Evolutionary conservation across 1,140 invertebrate species (phyloP).

Genomic region (Dendrolimus punctatus): DNA sequence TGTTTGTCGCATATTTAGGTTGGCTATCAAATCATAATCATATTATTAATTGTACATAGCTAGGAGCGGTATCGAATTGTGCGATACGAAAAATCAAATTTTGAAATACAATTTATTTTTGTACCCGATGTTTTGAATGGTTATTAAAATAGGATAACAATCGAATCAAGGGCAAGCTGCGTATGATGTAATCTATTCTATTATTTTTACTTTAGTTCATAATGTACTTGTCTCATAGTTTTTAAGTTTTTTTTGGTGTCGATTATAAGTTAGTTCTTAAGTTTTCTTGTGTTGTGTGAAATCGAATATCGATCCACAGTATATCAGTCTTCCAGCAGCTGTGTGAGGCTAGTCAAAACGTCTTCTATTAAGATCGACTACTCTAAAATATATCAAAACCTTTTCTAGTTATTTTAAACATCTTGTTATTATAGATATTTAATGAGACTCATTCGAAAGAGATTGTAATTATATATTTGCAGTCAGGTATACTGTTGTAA

Average conservation of each 20-base stretch:
- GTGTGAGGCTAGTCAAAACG: no score
- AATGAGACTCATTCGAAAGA: no score
- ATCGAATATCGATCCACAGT: no score
- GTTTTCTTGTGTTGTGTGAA: no score
- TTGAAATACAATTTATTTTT: slow-evolving; percentile 63
- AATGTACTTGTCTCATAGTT: slow-evolving; percentile 12
- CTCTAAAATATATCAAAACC: no score
- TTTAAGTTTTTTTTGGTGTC: slow-evolving; percentile 8
- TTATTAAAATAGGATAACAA: slow-evolving; percentile 26
- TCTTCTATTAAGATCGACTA: no score
- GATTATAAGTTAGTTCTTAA: no score
- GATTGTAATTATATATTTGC: no score
- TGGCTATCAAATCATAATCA: slow-evolving; percentile 13
- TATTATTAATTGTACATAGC: slow-evolving; percentile 24
- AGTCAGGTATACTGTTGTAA: no score
- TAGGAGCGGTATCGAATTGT: slow-evolving; percentile 36
- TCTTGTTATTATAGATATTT: no score
- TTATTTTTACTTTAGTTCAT: slow-evolving; percentile 14
- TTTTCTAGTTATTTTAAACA: no score
- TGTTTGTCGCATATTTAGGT: slow-evolving; percentile 10
- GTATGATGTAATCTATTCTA: slow-evolving; percentile 22
- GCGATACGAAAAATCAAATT: slow-evolving; percentile 30
- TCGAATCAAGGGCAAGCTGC: slow-evolving; percentile 23
- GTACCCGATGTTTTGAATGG: slow-evolving; percentile 63
- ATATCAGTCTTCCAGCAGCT: no score